These are phyloP conservation scores for Dicrostonyx torquatus DNA, from an alignment of 2,797 vertebrate species.

Conservation along the genomic window DNA sequence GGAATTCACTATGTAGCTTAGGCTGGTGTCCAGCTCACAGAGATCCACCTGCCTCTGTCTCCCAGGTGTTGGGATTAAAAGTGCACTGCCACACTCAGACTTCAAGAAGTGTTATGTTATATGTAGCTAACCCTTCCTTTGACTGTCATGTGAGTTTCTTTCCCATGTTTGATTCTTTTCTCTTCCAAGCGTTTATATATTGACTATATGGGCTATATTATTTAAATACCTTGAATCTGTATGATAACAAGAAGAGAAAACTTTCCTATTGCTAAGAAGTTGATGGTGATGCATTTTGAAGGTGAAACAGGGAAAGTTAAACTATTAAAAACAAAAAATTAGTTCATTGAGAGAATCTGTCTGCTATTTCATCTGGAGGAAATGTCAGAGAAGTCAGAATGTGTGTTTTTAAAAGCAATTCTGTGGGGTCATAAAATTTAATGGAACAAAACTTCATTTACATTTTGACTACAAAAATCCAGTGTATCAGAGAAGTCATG, in stretches of 20 bases:
- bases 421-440: not conserved
- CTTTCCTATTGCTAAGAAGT: not conserved
- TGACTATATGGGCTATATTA: not conserved
- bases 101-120: not conserved
- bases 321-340: constrained; percentile 5
- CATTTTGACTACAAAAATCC: not conserved
- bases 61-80: not conserved
- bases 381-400: not conserved
- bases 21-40: not conserved
- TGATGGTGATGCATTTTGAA: constrained; percentile 25
- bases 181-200: not conserved
- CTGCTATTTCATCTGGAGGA: constrained; percentile 42
- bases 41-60: not conserved
- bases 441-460: not conserved
- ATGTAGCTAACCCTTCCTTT: not conserved
- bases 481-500: not conserved
- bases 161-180: not conserved
- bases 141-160: not conserved
- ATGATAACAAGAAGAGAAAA: not conserved
- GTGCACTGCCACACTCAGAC: not conserved
- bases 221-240: not conserved
- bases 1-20: not conserved
- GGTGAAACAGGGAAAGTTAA: not conserved
- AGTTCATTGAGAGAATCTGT: not conserved
- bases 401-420: not conserved